A percentile compares a stretch with the other conserved stretches of the same genome.
phyloP scores from a whole-genome alignment of 2,113 vertebrate genomes.

The Sapayoa aenigma region DNA sequence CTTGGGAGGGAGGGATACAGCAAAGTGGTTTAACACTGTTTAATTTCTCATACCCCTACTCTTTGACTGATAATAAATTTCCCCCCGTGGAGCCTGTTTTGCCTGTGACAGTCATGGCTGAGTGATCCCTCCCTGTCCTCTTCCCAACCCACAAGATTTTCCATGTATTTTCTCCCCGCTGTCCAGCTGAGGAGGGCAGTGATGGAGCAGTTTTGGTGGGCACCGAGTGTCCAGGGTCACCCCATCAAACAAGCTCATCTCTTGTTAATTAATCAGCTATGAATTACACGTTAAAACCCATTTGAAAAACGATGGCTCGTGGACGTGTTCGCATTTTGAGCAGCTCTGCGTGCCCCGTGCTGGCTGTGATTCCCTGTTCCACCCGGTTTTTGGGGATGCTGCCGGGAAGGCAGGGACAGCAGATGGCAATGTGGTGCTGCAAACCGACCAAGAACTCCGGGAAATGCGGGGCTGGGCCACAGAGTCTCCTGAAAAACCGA shows the following conservation, averaged over 20 bases:
- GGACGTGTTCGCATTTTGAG: background rate
- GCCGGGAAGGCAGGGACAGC: conserved; percentile 4
- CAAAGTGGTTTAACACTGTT: accelerated
- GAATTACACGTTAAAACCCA: background rate
- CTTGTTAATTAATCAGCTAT: background rate
- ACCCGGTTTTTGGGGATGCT: background rate
- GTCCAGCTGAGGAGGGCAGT: accelerated
- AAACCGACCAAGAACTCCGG: background rate
- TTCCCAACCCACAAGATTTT: background rate
- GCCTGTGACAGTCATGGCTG: too few species aligned
- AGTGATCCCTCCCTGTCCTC: background rate
- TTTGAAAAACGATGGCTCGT: background rate
- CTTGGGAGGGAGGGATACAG: background rate
- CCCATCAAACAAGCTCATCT: background rate
- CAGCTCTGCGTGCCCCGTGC: background rate
- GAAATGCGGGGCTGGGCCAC: background rate
- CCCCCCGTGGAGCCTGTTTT: accelerated
- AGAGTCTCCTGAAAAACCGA: background rate
- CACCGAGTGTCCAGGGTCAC: too few species aligned
- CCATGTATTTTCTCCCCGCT: accelerated
- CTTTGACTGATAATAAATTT: background rate
- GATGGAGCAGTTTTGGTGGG: background rate
- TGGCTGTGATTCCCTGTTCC: background rate
- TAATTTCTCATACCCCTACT: background rate
- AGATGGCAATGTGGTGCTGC: conserved; percentile 70